Conservation (phyloP, 2,113 vertebrate genomes). For the Paracanthobrama guichenoti region DNA sequence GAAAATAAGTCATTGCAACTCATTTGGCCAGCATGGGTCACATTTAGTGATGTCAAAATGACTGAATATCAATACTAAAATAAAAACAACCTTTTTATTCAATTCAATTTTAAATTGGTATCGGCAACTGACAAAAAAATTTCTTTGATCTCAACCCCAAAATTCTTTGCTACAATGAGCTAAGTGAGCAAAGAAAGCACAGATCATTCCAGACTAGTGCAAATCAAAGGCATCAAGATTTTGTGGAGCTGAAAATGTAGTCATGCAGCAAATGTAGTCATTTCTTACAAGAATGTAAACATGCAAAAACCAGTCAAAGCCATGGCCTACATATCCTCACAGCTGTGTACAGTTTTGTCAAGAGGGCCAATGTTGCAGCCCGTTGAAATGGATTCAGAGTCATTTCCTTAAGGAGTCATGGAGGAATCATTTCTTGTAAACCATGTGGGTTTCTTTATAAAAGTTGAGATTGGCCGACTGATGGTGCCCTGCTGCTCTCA, state of each 20-base stretch:
- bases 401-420: conserved; percentile 18
- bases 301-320: not conserved
- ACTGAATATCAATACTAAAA: not conserved
- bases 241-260: not conserved
- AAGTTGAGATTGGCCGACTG: conserved; percentile 1
- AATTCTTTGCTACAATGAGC: not conserved
- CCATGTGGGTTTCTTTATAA: conserved; percentile 12
- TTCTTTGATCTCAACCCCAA: not conserved
- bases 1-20: too few relatives aligned
- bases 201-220: not conserved
- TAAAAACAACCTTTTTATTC: not conserved
- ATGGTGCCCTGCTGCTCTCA: conserved; percentile 14
- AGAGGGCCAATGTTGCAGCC: not conserved
- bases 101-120: not conserved
- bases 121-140: not conserved
- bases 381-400: conserved; percentile 5
- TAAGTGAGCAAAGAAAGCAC: not conserved
- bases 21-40: too few relatives aligned
- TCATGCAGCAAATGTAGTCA: conserved; percentile 7
- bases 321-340: conserved; percentile 29
- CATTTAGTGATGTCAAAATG: not conserved
- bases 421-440: conserved; percentile 38
- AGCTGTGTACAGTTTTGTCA: conserved; percentile 7
- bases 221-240: not conserved
- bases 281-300: conserved; percentile 33